Evolutionary conservation across 2,888 invertebrate genomes (phyloP).

Genomic region (Cerceris ruficornis): DNA sequence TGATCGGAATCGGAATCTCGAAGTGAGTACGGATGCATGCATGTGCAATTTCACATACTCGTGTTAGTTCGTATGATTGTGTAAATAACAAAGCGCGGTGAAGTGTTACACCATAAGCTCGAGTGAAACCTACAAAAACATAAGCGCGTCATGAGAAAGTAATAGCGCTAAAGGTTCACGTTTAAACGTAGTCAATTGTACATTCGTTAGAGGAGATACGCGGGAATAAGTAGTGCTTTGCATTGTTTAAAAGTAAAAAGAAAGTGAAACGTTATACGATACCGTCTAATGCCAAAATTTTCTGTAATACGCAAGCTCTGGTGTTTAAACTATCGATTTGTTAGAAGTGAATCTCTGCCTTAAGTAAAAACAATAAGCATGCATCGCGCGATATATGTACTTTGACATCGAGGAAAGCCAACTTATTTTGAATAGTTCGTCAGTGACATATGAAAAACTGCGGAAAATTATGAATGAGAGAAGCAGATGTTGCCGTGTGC

Average conservation of each 20-base stretch:
- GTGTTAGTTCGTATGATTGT: slow-evolving; percentile 38
- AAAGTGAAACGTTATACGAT: slow-evolving; percentile 38
- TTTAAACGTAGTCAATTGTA: neutral
- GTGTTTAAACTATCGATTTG: slow-evolving; percentile 49
- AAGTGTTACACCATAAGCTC: slow-evolving; percentile 24
- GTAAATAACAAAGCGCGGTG: slow-evolving; percentile 55
- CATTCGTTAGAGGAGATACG: neutral
- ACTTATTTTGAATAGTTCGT: neutral
- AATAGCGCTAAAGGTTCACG: slow-evolving; percentile 13
- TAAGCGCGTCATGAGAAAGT: slow-evolving; percentile 14
- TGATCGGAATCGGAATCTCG: slow-evolving; percentile 17
- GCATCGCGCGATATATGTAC: neutral
- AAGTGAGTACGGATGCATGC: slow-evolving; percentile 7
- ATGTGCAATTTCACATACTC: neutral
- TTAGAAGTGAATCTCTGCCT: slow-evolving; percentile 26
- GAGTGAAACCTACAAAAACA: slow-evolving; percentile 24
- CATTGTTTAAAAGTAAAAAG: slow-evolving; percentile 26
- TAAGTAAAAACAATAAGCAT: slow-evolving; percentile 2
- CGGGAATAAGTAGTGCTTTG: slow-evolving; percentile 18
- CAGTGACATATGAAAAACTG: slow-evolving; percentile 37
- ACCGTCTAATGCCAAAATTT: slow-evolving; percentile 21
- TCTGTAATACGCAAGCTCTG: slow-evolving; percentile 47
- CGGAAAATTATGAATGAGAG: slow-evolving; percentile 42
- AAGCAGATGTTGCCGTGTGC: slow-evolving; percentile 35
- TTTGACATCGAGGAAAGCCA: neutral